Evolutionary conservation across 2,113 vertebrate genomes (phyloP).

Genomic region (Engraulis encrasicolus): DNA sequence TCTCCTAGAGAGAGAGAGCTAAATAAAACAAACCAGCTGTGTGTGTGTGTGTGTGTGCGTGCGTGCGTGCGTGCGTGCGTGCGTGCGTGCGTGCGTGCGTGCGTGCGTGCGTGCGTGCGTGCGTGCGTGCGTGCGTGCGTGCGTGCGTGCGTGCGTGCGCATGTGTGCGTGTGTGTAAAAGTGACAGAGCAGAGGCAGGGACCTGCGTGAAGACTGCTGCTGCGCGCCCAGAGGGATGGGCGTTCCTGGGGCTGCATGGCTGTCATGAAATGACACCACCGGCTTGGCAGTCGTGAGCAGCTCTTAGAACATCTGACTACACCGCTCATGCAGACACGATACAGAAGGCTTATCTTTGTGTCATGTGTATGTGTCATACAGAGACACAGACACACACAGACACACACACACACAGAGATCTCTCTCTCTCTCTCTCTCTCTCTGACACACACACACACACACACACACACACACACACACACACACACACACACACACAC

Average conservation of each 20-base stretch:
- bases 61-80: neutral
- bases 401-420: too few species aligned
- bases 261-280: slow-evolving; percentile 35
- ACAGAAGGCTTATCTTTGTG: slow-evolving; percentile 20
- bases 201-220: too few species aligned
- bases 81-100: neutral
- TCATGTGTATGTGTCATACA: slow-evolving; percentile 10
- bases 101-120: neutral
- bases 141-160: neutral
- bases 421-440: too few species aligned
- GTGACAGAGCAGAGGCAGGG: slow-evolving; percentile 56
- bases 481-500: too few species aligned
- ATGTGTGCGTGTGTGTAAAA: slow-evolving; percentile 30
- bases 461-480: too few species aligned
- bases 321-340: slow-evolving; percentile 23
- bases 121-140: neutral
- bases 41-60: neutral
- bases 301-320: slow-evolving; percentile 29
- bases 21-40: slow-evolving; percentile 17
- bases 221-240: slow-evolving; percentile 54
- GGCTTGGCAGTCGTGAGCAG: slow-evolving; percentile 33
- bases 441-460: too few species aligned
- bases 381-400: neutral
- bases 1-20: slow-evolving; percentile 11
- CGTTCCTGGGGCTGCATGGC: slow-evolving; percentile 44